Evolutionary conservation across 2,797 vertebrate genomes (phyloP).

Genomic region (Avahi laniger): DNA sequence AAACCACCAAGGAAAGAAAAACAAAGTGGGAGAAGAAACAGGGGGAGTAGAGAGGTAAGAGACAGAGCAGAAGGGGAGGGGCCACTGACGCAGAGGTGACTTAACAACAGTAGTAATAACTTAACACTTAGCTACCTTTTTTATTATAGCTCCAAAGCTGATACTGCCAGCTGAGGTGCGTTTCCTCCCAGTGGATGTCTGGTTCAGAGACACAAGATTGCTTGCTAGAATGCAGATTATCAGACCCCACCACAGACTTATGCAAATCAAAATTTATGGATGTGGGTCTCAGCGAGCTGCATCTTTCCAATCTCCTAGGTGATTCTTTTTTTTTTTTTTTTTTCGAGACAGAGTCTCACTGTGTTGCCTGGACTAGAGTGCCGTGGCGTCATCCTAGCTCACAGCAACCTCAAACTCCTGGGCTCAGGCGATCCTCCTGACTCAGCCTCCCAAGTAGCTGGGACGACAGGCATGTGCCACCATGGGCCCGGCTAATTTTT

Average conservation of each 20-base stretch:
- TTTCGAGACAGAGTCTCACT: no score
- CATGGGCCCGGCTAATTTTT: no score
- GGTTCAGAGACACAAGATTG: not conserved
- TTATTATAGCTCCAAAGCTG: not conserved
- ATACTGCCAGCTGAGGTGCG: not conserved
- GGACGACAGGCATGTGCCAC: no score
- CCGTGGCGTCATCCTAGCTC: no score
- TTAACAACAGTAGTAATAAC: not conserved
- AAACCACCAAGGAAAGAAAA: not conserved
- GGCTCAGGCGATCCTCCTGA: no score
- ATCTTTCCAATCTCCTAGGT: not conserved
- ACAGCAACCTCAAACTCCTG: no score
- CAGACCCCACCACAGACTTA: not conserved
- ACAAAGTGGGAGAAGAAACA: not conserved
- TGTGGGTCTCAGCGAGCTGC: not conserved
- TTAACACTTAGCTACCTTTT: not conserved
- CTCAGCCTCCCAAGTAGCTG: no score
- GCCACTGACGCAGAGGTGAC: not conserved
- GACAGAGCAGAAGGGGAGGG: not conserved
- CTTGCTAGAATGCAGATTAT: not conserved
- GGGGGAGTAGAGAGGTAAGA: not conserved
- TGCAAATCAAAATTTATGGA: not conserved
- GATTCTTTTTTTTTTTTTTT: no score
- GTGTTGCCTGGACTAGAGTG: no score
- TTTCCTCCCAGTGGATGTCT: not conserved